These are phyloP conservation scores for Ptilonorhynchus violaceus DNA, from an alignment of 2,113 vertebrate species.

Conservation along the genomic window DNA sequence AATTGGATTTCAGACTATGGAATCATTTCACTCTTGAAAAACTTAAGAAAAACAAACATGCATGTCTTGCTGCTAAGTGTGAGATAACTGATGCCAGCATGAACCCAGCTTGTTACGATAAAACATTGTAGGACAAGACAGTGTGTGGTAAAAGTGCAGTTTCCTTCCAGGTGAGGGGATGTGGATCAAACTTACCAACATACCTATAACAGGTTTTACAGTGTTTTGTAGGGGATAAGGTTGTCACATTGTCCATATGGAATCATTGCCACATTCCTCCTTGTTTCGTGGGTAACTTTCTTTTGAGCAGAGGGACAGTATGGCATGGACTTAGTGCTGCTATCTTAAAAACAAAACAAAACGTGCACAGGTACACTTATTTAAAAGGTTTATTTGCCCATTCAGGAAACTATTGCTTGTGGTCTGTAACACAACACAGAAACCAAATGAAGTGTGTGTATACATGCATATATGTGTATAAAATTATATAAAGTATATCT, in stretches of 20 bases:
- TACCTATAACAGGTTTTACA: conserved; percentile 26
- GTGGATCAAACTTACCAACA: neutral
- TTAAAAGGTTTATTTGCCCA: conserved; percentile 52
- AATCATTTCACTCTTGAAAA: conserved; percentile 5
- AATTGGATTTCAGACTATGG: conserved; percentile 1
- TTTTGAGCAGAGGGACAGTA: conserved; percentile 49
- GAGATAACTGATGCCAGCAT: conserved; percentile 55
- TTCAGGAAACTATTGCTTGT: conserved; percentile 72
- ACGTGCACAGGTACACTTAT: conserved; percentile 73
- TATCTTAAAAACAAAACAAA: conserved; percentile 37
- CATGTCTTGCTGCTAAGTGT: conserved; percentile 62
- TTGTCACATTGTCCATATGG: conserved; percentile 26
- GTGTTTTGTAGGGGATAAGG: conserved; percentile 18
- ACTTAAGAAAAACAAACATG: neutral
- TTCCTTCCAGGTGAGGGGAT: neutral
- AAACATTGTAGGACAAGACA: conserved; percentile 25
- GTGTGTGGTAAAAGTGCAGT: conserved; percentile 10
- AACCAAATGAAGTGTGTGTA: conserved; percentile 78
- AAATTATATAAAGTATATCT: conserved; percentile 74
- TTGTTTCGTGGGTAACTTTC: conserved; percentile 18
- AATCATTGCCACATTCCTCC: conserved; percentile 32
- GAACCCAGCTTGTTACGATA: conserved; percentile 1
- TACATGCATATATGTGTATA: conserved; percentile 75
- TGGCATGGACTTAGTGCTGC: conserved; percentile 73
- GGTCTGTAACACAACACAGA: conserved; percentile 69